These are phyloP conservation scores for Cephalophus harveyi DNA, from an alignment of 2,113 vertebrate species.

Conservation along the genomic window DNA sequence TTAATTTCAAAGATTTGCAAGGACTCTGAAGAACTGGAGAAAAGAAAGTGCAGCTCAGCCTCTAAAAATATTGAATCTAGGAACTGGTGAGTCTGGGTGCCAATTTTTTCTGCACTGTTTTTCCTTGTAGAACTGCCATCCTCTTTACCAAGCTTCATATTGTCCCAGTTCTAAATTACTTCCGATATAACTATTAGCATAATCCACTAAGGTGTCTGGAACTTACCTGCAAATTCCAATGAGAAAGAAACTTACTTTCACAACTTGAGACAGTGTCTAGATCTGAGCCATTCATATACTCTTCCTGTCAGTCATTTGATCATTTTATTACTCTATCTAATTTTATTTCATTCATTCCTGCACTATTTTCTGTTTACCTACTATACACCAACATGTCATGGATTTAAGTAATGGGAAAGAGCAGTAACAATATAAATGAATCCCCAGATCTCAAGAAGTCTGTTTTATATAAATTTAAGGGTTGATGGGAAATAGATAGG, in stretches of 20 bases:
- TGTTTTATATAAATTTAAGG: background rate
- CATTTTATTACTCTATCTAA: background rate
- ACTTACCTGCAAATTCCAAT: background rate
- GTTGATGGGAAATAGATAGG: background rate
- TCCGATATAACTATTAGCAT: background rate
- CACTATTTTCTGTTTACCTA: background rate
- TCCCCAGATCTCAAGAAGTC: fast-evolving
- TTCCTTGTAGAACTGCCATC: no score
- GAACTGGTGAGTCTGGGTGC: background rate
- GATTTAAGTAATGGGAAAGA: background rate
- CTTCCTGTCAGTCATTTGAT: background rate
- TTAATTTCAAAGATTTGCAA: background rate
- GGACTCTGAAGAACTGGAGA: background rate
- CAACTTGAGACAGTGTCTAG: background rate
- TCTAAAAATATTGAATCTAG: background rate
- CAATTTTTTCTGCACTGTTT: no score
- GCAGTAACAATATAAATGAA: background rate
- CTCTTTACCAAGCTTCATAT: no score
- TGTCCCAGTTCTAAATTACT: background rate
- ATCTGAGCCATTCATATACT: background rate
- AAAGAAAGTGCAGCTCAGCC: background rate
- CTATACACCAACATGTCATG: background rate
- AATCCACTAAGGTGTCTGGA: background rate
- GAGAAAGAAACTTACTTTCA: background rate
- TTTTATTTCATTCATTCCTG: background rate